Base-by-base conservation (phyloP, 2,888 invertebrate genomes). In the Ectropis crepuscularia region DNA sequence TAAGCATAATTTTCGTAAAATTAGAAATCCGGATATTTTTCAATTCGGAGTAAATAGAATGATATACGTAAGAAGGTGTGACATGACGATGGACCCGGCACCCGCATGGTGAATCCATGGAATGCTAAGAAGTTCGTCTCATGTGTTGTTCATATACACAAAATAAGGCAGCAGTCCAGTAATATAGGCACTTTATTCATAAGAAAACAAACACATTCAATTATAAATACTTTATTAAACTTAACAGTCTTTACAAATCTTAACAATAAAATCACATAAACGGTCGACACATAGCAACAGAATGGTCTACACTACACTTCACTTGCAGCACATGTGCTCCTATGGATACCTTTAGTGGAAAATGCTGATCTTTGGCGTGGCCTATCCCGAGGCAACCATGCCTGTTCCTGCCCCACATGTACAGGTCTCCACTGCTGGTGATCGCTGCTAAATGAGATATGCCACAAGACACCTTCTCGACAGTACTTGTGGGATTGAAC, bases 321-420 rank as follows among this genome's bases (percentile, higher is more conserved):
- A 97, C 95, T 77, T 96, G 95, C 42, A 94, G 80, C 0, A 97
- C 97, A 79, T 94, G 93, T 0, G 96, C 97, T 57, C 97, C 97
- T 10, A 99, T 88, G 0, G 96, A 92, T 6, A 95, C 96, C 93
- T 96, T 96, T 28, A 98, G 93, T 1, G 99, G 99, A 80, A 98
- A 99, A 87, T 93, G 95, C 82, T 99, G 98, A 80, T 98, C 96
- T 60, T 96, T 95, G 0, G 85, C 83, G 79, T 96, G 94, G 0
- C 98, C 98, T 43, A 99, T 85, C 0, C 99, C 99, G 0, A 99
- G 92, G 77, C 96, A 96, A 0, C 97, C 96, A 71, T 94, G 94
- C 74, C 95, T 94, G 85, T 99, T 99, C 76, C 96, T 94, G 0
- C 99, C 99, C 99, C 99, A 99, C 86, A 95, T 96, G 77, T 96